Evolutionary conservation across 2,888 invertebrate genomes (phyloP), one percentile per base, ranked within the genome.

Genomic region (Melinopterus prodromus): DNA sequence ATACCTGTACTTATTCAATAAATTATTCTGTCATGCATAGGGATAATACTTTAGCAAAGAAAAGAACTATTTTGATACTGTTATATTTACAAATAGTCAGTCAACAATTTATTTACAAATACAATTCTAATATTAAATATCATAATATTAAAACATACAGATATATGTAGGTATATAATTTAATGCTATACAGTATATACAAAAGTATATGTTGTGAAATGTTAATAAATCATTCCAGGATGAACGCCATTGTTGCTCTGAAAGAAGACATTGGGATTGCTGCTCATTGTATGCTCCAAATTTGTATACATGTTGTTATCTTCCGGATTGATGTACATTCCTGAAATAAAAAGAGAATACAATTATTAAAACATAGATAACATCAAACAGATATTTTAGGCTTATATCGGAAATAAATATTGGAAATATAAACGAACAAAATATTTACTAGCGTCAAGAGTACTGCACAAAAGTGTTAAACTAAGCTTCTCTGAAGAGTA

Each of bases 261-360:
- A 90, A 97, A 97, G 90, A 95, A 97, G 84, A 97, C 97, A 91
- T 97, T 97, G 84, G 97, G 97, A 91, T 97, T 97, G 90, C 94
- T 95, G 90, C 96, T 97, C 89, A 96, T 91, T 85, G 95, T 96
- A 85, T 95, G 95, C 90, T 95, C 95, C 88, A 94, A 91, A 84
- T 96, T 96, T 86, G 96, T 95, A 90, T 96, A 96, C 87, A 96
- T 92, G 90, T 94, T 95, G 86, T 94, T 94, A 89, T 96, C 96
- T 88, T 95, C 96, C 85, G 95, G 93, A 87, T 94, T 93, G 89
- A 95, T 90, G 90, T 95, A 94, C 90, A 96, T 92, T 89, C 95
- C 95, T 93, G 91, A 85, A 89, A 90, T 87, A 81, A 87, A 84
- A 83, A 79, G 88, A 70, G 70, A 79, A 79, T 77, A 53, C 26